Base-by-base conservation (phyloP, 2,113 vertebrate genomes). In the Larimichthys polyactis region DNA sequence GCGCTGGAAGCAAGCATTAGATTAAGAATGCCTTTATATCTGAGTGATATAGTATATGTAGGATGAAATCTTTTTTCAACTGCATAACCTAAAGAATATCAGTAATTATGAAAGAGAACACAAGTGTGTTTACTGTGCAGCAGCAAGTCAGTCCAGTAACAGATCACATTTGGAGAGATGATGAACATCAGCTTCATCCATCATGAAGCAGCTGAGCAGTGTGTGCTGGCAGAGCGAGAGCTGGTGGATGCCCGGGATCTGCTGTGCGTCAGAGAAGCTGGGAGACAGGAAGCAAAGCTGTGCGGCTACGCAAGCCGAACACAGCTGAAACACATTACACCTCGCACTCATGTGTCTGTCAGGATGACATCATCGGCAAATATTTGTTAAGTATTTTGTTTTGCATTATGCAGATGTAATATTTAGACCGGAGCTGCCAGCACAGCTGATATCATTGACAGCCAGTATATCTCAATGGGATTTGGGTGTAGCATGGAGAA, bases 261-360 rank as follows among this genome's bases (percentile, higher is more conserved):
- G 55, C 72, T 77, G 57, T n/a, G 27, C 9, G 24, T 64, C 57
- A 69, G 48, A 51, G 22, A 48, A 52, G n/a, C 27, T 44, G 16
- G 27, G 46, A 54, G 54, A 80, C 63, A 27, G 83, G 60, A 82
- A 85, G 63, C 62, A 24, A 51, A 49, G 55, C 58, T 63, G 54
- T 49, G 17, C 14, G 5, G 36, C 44, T 24, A 49, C 48, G 60
- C 51, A 57, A 32, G 44, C 7, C 0, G 10, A 62, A 36, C 52
- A 62, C 88, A 87, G 75, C 85, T 87, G 85, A 83, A 78, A 85
- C 52, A 10, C 71, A 84, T 87, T 82, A 85, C 69, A 76, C 43
- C 51, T 36, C 1, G 4, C 12, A 16, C 64, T 52, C 4, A 4
- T 20, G 57, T n/a, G 16, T 84, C 57, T 71, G 36, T 54, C 55